Base-by-base conservation (phyloP, 2,113 vertebrate species). In the Pachycephala philippinensis region DNA sequence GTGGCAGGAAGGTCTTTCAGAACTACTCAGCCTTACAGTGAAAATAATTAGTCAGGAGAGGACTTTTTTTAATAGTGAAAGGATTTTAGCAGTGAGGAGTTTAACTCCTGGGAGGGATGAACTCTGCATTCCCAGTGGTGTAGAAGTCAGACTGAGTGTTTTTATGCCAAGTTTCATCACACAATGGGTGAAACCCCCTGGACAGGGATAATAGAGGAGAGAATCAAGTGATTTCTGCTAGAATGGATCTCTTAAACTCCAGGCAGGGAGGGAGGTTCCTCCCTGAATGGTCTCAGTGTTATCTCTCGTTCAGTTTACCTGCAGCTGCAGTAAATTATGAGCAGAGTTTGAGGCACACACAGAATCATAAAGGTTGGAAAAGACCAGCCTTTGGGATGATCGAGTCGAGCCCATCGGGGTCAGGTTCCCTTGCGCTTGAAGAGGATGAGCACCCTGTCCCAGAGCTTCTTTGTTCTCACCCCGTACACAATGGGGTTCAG, bases 401-500 rank as follows among this genome's bases (percentile, higher is more conserved):
- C 1, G 10, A 6, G 23, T 6, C 1, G 6, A 18, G 8, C 7
- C 44, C 24, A 2, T 1, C 5, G 3, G 18, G 33, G 22, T 71
- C 63, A 76, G 45, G 10, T 15, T 64, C 56, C 28, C 35, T 44
- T 60, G 8, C 0, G 2, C n/a, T 49, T 37, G n/a, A 72, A 68
- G 42, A 72, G 23, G 7, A 57, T 3, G 27, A 66, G 26, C 37
- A 42, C 21, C 18, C 42, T 84, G 26, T 42, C 47, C 57, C 47
- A 8, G 52, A 93, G 22, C 27, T 74, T 49, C 40, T 60, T 66
- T 16, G 69, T 89, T 15, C 47, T 84, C 10, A 85, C 6, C 5
- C 89, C 80, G 3, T 81, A 71, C 33, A 74, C 11, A 2, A 27
- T 14, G 63, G 97, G 97, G 42, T 96, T 97, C 30, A 97, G 79